These are phyloP conservation scores for Strigops habroptila DNA, from an alignment of 2,113 vertebrate species.

Conservation along the genomic window DNA sequence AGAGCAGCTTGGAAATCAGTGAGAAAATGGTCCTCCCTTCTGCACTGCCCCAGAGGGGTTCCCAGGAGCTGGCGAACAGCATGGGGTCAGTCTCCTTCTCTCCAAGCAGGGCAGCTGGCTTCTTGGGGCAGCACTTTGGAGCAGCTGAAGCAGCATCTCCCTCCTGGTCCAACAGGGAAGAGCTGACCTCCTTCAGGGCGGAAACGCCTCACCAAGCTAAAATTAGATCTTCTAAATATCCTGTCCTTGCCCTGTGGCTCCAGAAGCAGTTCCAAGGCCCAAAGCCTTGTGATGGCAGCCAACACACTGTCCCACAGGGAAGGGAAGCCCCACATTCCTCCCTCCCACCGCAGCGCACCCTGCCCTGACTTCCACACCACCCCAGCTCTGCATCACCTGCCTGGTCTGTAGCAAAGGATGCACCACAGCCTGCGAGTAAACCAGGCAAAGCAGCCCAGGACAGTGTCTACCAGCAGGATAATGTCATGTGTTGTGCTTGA, in stretches of 20 bases:
- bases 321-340: background rate
- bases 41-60: background rate
- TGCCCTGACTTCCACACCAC: background rate
- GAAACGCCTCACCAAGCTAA: background rate
- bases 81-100: accelerated
- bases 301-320: background rate
- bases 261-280: background rate
- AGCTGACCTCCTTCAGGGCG: background rate
- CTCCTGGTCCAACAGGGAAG: background rate
- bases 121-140: accelerated
- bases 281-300: background rate
- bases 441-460: background rate
- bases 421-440: accelerated
- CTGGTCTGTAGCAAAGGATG: background rate
- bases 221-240: background rate
- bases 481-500: background rate
- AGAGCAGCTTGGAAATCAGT: background rate
- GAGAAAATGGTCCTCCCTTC: background rate
- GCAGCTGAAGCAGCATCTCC: background rate
- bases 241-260: background rate
- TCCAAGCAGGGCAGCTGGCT: background rate
- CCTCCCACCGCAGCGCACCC: accelerated
- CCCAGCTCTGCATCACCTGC: background rate
- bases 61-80: background rate
- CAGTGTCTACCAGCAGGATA: no score